A percentile compares a stretch with the other conserved stretches of the same genome.
phyloP scores from a whole-genome alignment of 2,888 invertebrate species.

The Pimpla rufipes region DNA sequence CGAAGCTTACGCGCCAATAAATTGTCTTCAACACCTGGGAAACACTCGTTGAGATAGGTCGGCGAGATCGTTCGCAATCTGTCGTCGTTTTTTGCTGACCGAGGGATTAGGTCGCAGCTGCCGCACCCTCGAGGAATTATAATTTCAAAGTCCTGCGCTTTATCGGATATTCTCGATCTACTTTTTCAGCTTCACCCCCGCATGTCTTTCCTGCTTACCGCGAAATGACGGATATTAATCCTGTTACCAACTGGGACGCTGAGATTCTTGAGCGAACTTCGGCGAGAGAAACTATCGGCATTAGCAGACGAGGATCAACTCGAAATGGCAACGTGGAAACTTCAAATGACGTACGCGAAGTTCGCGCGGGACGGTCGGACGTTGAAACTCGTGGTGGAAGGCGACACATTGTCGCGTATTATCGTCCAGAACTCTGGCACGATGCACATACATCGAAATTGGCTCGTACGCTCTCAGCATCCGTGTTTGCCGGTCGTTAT shows the following conservation, averaged over 20 bases:
- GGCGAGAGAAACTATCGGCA: background rate
- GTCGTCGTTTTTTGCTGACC: background rate
- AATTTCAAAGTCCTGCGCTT: background rate
- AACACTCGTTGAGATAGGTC: background rate
- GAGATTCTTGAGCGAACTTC: background rate
- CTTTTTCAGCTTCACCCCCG: background rate
- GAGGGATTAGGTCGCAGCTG: background rate
- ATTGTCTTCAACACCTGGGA: background rate
- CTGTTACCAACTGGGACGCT: background rate
- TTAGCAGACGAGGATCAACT: background rate
- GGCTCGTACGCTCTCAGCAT: background rate
- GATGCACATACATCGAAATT: conserved; percentile 20
- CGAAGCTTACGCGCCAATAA: background rate
- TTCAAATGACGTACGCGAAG: conserved; percentile 6
- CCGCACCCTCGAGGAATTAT: background rate
- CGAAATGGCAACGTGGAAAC: background rate
- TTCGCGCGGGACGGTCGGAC: background rate
- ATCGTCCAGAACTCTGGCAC: conserved; percentile 27
- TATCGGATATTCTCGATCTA: background rate
- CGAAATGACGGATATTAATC: background rate
- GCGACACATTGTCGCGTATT: conserved; percentile 8
- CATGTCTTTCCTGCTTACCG: background rate
- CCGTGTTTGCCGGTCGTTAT: background rate
- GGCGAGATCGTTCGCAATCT: background rate
- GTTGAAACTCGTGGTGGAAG: background rate